These are phyloP conservation scores for Andrena bucephala DNA, from an alignment of 2,888 invertebrate species.

Conservation along the genomic window DNA sequence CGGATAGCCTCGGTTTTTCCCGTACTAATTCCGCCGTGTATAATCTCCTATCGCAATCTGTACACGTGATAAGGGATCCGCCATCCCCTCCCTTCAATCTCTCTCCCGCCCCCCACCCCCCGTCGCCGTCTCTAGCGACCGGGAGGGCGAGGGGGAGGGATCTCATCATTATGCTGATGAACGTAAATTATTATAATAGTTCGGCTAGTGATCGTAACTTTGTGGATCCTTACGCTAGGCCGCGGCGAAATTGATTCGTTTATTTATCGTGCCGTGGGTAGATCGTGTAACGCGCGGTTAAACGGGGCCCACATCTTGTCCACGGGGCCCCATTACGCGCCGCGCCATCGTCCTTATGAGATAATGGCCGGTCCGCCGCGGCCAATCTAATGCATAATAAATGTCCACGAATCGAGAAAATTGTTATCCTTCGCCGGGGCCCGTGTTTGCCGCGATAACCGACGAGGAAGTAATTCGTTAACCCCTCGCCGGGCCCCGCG, in stretches of 20 bases:
- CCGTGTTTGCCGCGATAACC: constrained; percentile 27
- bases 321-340: not conserved
- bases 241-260: constrained; percentile 39
- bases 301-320: constrained; percentile 25
- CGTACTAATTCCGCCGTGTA: constrained; percentile 75
- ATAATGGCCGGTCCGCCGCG: constrained; percentile 34
- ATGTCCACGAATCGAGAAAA: constrained; percentile 44
- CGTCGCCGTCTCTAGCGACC: not conserved
- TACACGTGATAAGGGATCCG: constrained; percentile 59
- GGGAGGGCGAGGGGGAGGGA: not conserved
- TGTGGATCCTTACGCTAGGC: constrained; percentile 30
- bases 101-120: not conserved
- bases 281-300: constrained; percentile 40
- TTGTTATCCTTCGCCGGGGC: constrained; percentile 26
- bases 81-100: not conserved
- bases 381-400: constrained; percentile 47
- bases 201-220: constrained; percentile 45
- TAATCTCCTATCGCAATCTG: constrained; percentile 77
- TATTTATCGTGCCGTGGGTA: constrained; percentile 37
- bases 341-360: constrained; percentile 19
- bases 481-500: constrained; percentile 3
- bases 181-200: constrained; percentile 63
- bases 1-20: constrained; percentile 60
- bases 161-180: constrained; percentile 59
- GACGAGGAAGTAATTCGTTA: constrained; percentile 55